Evolutionary conservation across 2,797 vertebrate genomes (phyloP).

Genomic region (Peromyscus aztecus): DNA sequence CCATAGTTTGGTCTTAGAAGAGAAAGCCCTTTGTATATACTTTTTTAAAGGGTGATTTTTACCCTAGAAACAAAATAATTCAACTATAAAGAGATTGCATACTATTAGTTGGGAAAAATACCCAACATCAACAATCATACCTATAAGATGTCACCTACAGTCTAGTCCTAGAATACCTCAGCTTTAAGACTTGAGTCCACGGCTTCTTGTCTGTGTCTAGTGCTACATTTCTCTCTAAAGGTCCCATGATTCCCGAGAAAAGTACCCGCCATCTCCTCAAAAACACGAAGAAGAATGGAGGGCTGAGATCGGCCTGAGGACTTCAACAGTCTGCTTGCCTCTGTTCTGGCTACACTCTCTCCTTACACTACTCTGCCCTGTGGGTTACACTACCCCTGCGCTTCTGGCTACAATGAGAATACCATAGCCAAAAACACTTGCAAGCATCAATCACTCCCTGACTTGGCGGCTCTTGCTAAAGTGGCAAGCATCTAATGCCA

Average conservation of each 20-base stretch:
- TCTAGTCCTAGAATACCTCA: slow-evolving; percentile 53
- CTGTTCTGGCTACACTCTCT: slow-evolving; percentile 27
- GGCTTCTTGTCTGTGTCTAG: slow-evolving; percentile 2
- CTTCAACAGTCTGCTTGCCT: slow-evolving; percentile 80
- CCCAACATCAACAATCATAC: slow-evolving; percentile 43
- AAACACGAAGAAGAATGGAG: slow-evolving; percentile 86
- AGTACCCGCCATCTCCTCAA: slow-evolving; percentile 83
- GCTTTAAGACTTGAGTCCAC: background rate
- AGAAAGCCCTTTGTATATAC: slow-evolving; percentile 41
- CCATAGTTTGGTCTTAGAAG: slow-evolving; percentile 59
- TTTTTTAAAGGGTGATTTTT: slow-evolving; percentile 46
- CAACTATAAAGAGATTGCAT: slow-evolving; percentile 53
- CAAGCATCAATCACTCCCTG: slow-evolving; percentile 88
- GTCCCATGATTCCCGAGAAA: slow-evolving; percentile 73
- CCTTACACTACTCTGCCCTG: slow-evolving; percentile 66
- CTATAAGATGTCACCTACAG: slow-evolving; percentile 4
- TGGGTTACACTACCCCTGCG: slow-evolving; percentile 72
- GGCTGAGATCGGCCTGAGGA: slow-evolving; percentile 89
- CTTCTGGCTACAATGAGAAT: slow-evolving; percentile 78
- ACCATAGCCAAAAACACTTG: slow-evolving; percentile 86
- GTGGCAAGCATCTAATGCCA: slow-evolving; percentile 91
- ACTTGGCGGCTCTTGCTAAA: slow-evolving; percentile 89
- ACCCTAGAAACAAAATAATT: slow-evolving; percentile 66
- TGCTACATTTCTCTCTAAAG: slow-evolving; percentile 65
- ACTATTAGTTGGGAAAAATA: slow-evolving; percentile 49